A percentile compares a stretch with the other conserved stretches of the same genome.
Evolutionary conservation across 2,113 vertebrate genomes (phyloP).

Genomic region (Trematocara zebra): DNA sequence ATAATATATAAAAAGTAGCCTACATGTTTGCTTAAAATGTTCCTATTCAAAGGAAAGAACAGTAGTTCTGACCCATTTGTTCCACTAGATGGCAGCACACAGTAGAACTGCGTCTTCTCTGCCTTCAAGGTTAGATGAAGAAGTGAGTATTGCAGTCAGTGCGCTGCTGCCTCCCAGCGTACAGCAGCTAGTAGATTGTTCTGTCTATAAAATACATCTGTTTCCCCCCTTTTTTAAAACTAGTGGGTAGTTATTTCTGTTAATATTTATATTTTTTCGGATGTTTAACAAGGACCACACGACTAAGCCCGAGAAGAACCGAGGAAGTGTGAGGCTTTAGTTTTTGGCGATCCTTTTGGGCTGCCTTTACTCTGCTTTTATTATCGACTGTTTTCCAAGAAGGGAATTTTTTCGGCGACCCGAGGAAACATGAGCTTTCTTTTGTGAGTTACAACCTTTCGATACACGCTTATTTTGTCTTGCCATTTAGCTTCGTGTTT

Average conservation of each 20-base stretch:
- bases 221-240: not conserved
- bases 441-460: constrained; percentile 59
- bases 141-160: constrained; percentile 21
- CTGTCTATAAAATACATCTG: not conserved
- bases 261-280: not conserved
- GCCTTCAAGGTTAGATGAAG: constrained; percentile 17
- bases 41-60: not conserved
- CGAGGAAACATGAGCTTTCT: constrained; percentile 73
- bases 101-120: not conserved
- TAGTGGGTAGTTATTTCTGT: not conserved
- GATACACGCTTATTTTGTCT: not conserved
- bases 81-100: constrained; percentile 27
- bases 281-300: not conserved
- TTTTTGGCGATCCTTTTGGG: constrained; percentile 9
- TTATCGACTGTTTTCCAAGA: not conserved
- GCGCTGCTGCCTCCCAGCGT: constrained; percentile 44
- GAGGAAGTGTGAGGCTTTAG: not conserved
- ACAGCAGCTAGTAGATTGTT: not conserved
- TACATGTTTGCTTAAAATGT: not conserved
- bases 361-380: not conserved
- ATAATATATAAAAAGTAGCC: not conserved
- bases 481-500: not conserved
- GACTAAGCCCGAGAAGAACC: not conserved
- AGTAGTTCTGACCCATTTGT: not conserved
- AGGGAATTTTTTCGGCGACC: not conserved